Base-by-base conservation (phyloP, 2,888 invertebrate species). In the Anoncus sp. region DNA sequence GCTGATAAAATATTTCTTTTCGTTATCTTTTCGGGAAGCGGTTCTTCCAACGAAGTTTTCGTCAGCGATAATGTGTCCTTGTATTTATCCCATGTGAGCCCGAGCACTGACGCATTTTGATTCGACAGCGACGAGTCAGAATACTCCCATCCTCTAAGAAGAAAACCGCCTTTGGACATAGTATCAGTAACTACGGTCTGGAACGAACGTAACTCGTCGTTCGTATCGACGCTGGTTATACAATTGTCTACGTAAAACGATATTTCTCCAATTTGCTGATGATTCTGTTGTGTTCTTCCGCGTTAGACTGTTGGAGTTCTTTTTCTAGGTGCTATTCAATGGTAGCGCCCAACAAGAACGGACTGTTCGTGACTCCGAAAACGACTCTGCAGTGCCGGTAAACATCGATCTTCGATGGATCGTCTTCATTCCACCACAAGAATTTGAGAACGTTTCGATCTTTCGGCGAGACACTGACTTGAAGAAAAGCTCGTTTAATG, bases 241-340 rank as follows among this genome's bases (percentile, higher is more conserved):
- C 84, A 84, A 57, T 84, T 84, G 47, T 85, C 82, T 1, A 82
- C 81, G 65, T 85, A 82, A 53, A 79, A 84, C 12, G 82, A 69
- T 16, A 77, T 47, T 80, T 80, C 62, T 40, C 51, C 20, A 76
- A 72, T 73, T 74, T 83, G 69, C 27, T 22, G 24, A 82, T 73
- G 16, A 62, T n/a, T n/a, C 49, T 10, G 10, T 31, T n/a, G n/a
- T 40, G 43, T n/a, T 35, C 49, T 3, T 51, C 47, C 20, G 57
- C 62, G 5, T 45, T 43, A 18, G 69, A 16, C 22, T 27, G 20
- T 24, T 53, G 12, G 43, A 62, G 38, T 12, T 60, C 65, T 18
- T 75, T 51, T 6, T 70, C 16, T 9, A 87, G 72, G 74, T 85
- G 85, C 59, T 81, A 62, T 14, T 82, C 65, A 2, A 87, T 78